A percentile compares a stretch with the other conserved stretches of the same genome.
Conservation (phyloP, 92 coral and sea anemone genomes). For the Palythoa grandis region DNA sequence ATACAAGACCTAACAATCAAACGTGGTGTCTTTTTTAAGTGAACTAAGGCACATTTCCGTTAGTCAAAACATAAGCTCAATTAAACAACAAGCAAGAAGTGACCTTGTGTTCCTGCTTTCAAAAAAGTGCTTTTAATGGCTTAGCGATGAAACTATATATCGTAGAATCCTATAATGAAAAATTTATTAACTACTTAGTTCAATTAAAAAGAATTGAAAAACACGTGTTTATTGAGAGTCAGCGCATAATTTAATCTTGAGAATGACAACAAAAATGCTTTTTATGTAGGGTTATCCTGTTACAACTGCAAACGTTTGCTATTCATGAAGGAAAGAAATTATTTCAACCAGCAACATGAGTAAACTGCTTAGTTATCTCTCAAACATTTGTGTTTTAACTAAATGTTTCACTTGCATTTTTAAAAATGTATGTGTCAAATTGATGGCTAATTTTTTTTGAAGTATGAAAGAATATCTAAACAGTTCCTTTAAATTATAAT, state of each 20-base stretch:
- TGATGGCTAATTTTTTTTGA: neutral
- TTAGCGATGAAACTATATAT: constrained; percentile 6
- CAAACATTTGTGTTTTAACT: no score
- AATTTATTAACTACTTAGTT: constrained; percentile 16
- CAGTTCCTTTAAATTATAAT: no score
- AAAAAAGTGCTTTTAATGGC: constrained; percentile 13
- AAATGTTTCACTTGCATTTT: no score
- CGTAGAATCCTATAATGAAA: neutral
- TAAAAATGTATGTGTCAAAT: neutral
- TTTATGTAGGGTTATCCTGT: neutral
- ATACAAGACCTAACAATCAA: neutral
- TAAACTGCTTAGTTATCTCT: no score
- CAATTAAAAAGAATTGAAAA: constrained; percentile 32
- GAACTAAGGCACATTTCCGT: neutral
- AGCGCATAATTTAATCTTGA: neutral
- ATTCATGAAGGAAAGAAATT: neutral
- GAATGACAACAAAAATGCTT: neutral
- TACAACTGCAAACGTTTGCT: neutral
- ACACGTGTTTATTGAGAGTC: constrained; percentile 23
- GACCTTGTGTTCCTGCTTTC: neutral
- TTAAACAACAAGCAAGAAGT: neutral
- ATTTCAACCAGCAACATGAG: neutral
- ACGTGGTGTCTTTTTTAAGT: constrained; percentile 28
- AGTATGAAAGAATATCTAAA: no score
- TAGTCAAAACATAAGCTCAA: constrained; percentile 26